Evolutionary conservation across 2,797 vertebrate genomes (phyloP).

Genomic region (Rhabdophis nuchalis): DNA sequence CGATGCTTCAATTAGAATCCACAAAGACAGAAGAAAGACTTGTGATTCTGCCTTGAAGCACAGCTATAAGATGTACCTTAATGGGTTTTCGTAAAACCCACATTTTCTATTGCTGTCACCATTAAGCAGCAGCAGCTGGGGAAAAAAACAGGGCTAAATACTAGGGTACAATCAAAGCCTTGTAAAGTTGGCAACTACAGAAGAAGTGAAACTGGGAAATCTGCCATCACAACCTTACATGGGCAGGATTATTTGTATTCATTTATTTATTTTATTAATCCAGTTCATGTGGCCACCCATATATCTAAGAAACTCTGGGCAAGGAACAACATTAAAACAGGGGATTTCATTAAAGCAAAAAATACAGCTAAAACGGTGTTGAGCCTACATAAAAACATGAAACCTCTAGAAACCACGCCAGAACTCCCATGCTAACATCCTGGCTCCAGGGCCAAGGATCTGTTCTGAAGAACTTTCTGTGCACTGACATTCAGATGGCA

Average conservation of each 20-base stretch:
- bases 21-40: neutral
- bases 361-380: neutral
- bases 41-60: neutral
- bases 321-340: neutral
- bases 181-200: neutral
- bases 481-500: neutral
- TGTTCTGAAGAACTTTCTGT: neutral
- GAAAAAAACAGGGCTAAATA: neutral
- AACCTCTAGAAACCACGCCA: neutral
- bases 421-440: neutral
- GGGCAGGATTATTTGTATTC: neutral
- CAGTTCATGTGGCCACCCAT: neutral
- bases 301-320: neutral
- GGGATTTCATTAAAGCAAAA: neutral
- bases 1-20: neutral
- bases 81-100: slow-evolving; percentile 1
- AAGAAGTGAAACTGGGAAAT: neutral
- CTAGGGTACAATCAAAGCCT: neutral
- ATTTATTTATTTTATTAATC: neutral
- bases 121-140: neutral
- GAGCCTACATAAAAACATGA: neutral
- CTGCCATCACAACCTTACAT: neutral
- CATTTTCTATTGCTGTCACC: neutral
- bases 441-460: neutral
- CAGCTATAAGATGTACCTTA: neutral